These are phyloP conservation scores for Ochropleura plecta DNA, from an alignment of 2,888 invertebrate species.

Conservation along the genomic window DNA sequence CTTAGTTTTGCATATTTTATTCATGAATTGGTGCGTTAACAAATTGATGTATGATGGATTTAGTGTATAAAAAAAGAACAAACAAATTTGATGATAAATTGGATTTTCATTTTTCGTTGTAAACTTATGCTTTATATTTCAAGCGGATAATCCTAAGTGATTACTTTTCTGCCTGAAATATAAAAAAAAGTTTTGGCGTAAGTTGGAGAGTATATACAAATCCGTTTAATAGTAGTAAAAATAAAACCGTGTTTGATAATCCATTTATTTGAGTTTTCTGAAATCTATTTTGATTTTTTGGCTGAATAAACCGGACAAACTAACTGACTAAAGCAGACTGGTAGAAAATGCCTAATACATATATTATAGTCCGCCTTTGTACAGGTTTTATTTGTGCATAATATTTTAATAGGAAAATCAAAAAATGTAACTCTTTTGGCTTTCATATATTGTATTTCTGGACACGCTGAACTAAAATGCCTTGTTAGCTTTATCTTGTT, in stretches of 20 bases:
- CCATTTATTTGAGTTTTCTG: neutral
- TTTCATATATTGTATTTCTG: neutral
- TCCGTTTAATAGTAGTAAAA: neutral
- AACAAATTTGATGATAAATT: neutral
- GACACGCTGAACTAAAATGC: neutral
- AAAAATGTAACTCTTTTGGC: too few relatives aligned
- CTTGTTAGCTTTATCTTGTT: neutral
- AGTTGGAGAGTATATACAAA: conserved; percentile 3
- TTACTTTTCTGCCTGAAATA: too few relatives aligned
- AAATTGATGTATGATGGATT: conserved; percentile 28
- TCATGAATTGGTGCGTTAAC: neutral
- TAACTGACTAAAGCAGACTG: too few relatives aligned
- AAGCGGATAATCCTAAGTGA: conserved; percentile 14
- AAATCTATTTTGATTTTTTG: too few relatives aligned
- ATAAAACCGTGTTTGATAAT: neutral
- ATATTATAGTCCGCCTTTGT: too few relatives aligned
- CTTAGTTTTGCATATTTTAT: conserved; percentile 12
- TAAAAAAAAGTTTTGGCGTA: too few relatives aligned
- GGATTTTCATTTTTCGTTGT: conserved; percentile 5
- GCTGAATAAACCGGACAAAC: too few relatives aligned
- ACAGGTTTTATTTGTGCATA: too few relatives aligned
- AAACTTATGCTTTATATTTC: conserved; percentile 14
- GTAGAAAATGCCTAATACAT: too few relatives aligned
- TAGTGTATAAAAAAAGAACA: neutral
- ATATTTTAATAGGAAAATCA: too few relatives aligned